Evolutionary conservation across 2,797 vertebrate genomes (phyloP).

Genomic region (Argyrosomus regius): DNA sequence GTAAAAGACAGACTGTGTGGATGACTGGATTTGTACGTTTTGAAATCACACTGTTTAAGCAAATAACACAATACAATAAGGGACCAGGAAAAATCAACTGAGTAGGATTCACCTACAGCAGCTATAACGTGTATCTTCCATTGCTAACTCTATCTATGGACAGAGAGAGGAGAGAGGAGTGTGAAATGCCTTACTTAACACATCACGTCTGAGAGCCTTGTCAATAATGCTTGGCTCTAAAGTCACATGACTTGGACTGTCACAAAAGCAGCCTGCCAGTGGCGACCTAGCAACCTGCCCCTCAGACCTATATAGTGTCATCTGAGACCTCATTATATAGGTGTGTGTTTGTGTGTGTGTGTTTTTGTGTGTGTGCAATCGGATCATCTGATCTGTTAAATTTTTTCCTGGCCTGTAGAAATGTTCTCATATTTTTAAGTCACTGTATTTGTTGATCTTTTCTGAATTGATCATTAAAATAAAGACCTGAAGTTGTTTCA

Average conservation of each 20-base stretch:
- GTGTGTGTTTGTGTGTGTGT: background rate
- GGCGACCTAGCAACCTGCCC: too few relatives aligned
- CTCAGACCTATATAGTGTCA: too few relatives aligned
- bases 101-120: background rate
- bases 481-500: background rate
- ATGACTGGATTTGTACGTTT: background rate
- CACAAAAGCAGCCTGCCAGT: too few relatives aligned
- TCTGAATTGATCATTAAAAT: background rate
- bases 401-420: background rate
- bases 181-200: constrained; percentile 37
- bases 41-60: background rate
- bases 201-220: too few relatives aligned
- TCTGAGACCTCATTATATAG: too few relatives aligned
- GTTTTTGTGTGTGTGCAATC: background rate
- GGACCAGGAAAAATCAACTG: background rate
- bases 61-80: background rate
- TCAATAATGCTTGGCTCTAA: constrained; percentile 5
- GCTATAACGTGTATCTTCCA: background rate
- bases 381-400: background rate
- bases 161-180: background rate
- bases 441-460: background rate
- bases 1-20: background rate
- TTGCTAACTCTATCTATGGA: background rate
- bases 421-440: background rate
- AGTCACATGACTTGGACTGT: background rate